These are phyloP conservation scores for Chloroceryle amazona DNA, from an alignment of 2,797 vertebrate species.

Conservation along the genomic window DNA sequence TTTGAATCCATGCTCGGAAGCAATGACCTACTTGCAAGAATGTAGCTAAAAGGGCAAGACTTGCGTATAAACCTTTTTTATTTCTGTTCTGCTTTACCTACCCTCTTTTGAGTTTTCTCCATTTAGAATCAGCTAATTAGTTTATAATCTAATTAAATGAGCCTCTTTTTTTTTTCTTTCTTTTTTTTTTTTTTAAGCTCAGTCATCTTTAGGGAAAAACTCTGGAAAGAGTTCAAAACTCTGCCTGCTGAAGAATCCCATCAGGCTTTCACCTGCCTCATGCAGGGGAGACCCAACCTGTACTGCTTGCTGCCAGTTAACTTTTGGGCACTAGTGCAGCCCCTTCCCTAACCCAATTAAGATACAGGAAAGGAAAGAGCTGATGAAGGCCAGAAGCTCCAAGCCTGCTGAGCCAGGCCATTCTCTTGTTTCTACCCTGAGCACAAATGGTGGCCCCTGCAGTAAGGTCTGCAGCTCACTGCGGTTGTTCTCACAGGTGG, in stretches of 20 bases:
- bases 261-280: not conserved
- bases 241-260: not conserved
- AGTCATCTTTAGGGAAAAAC: slow-evolving; percentile 44
- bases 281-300: not conserved
- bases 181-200: not conserved
- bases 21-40: slow-evolving; percentile 63
- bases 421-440: not conserved
- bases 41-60: slow-evolving; percentile 28
- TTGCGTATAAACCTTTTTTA: slow-evolving; percentile 1
- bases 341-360: not conserved
- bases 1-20: slow-evolving; percentile 28
- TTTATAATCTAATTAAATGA: slow-evolving; percentile 62
- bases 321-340: not conserved
- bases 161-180: not conserved
- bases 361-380: not conserved
- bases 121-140: slow-evolving; percentile 48
- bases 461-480: fast-evolving
- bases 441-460: fast-evolving
- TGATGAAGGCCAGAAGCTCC: not conserved
- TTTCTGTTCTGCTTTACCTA: slow-evolving; percentile 44
- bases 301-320: not conserved
- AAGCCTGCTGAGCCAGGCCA: not conserved
- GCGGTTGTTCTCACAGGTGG: not conserved
- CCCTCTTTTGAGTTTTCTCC: slow-evolving; percentile 53
- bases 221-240: slow-evolving; percentile 5